These are phyloP conservation scores for Phalacrocorax carbo DNA, from an alignment of 2,113 vertebrate species.

Conservation along the genomic window DNA sequence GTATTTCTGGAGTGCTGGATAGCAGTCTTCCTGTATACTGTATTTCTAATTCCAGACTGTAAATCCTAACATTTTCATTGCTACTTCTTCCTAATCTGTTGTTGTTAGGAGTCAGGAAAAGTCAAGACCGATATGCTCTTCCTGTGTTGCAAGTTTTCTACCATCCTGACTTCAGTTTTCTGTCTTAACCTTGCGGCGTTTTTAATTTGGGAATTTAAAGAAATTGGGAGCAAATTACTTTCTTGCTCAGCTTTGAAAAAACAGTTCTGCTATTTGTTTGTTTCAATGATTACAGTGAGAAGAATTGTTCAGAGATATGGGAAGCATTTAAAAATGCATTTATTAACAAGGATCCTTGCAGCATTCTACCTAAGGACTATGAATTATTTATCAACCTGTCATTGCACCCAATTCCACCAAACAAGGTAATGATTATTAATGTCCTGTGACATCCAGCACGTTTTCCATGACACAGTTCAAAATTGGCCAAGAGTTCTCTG, in stretches of 20 bases:
- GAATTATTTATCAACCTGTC: conserved; percentile 73
- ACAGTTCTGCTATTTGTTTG: background rate
- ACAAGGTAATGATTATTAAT: conserved; percentile 69
- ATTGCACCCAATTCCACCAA: conserved; percentile 68
- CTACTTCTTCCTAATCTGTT: background rate
- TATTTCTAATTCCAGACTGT: background rate
- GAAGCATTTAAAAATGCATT: conserved; percentile 73
- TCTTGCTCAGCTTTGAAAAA: background rate
- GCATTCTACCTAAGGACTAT: conserved; percentile 71
- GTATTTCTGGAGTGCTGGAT: background rate
- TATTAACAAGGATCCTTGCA: conserved; percentile 75
- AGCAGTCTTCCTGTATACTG: background rate
- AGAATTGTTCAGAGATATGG: conserved; percentile 79
- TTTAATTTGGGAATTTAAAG: background rate
- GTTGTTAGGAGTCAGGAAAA: background rate
- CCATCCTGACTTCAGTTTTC: background rate
- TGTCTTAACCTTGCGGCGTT: background rate
- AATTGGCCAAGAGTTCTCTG: background rate
- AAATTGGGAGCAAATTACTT: background rate
- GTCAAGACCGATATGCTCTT: background rate
- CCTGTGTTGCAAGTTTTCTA: background rate
- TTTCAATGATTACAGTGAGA: conserved; percentile 65
- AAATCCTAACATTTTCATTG: background rate
- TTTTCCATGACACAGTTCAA: background rate
- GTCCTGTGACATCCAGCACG: background rate